Percentiles rank a stretch among this genome's conserved stretches.
These are phyloP conservation scores for Neosalanx taihuensis DNA, from an alignment of 2,797 vertebrate genomes.

Conservation along the genomic window DNA sequence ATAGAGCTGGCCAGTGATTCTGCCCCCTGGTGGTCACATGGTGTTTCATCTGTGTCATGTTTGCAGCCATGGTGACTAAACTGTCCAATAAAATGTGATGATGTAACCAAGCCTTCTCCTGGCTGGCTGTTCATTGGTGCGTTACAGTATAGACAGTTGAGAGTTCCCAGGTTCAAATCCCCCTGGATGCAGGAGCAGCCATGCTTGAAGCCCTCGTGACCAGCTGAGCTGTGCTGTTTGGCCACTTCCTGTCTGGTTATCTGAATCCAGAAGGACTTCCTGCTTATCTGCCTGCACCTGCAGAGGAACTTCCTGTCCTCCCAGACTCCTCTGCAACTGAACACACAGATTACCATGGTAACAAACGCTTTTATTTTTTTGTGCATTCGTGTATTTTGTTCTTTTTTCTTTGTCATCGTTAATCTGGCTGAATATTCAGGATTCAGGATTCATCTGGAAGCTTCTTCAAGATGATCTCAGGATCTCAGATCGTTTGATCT, in stretches of 20 bases:
- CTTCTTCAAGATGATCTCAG: no score
- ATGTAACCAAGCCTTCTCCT: constrained; percentile 52
- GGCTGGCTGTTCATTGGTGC: constrained; percentile 13
- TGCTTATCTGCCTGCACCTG: neutral
- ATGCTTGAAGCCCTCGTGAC: no score
- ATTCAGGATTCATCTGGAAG: constrained; percentile 1
- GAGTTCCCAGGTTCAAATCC: no score
- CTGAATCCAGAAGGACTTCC: neutral
- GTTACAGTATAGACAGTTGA: no score
- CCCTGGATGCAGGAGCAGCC: no score
- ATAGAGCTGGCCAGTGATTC: constrained; percentile 1
- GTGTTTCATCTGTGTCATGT: constrained; percentile 64
- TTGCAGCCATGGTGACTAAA: constrained; percentile 70
- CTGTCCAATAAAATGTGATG: constrained; percentile 73
- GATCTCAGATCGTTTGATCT: neutral
- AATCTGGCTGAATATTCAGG: constrained; percentile 47
- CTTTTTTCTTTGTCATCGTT: constrained; percentile 31
- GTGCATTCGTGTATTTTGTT: constrained; percentile 55
- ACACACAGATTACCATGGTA: neutral
- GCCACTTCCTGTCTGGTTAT: neutral
- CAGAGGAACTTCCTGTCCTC: no score
- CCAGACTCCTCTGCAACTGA: neutral
- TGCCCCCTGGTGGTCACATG: constrained; percentile 68
- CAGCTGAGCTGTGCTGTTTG: no score
- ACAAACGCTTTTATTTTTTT: neutral